Base-by-base conservation (phyloP, 1,140 invertebrate species). In the Ridgeia piscesae region DNA sequence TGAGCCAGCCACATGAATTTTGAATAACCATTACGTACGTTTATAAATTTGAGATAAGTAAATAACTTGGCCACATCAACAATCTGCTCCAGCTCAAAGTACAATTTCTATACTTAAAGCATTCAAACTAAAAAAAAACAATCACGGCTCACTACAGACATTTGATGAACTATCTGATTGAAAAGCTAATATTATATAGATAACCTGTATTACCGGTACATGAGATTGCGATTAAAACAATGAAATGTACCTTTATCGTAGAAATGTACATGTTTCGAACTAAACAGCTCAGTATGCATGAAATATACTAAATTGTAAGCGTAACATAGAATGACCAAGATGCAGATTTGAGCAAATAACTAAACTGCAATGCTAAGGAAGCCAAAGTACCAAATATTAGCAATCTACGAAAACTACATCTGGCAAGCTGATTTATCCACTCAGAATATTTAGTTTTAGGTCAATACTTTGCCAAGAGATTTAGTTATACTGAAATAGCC, bases 221-320 rank as follows among this genome's bases (percentile, higher is more conserved):
- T 42, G 42, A 42, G 42, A 6, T 42, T 11, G 42, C 4, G 42
- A 42, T 11, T 6, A 42, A 42, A 42, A 42, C 42, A 11, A 42
- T 42, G 4, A 42, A 11, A 42, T 42, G 42, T 42, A 42, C 42
- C 11, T 42, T 42, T 42, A 42, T 6, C 42, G 42, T 31, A 77
- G 11, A 77, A 17, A 77, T 77, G 14, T 77, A 77, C 58, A 77
- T 0, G 58, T 77, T 77, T 77, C 27, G 0, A 77, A 77, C 58
- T 77, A 77, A 77, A 77, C 58, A 77, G 58, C 58, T 77, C 58
- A 77, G 27, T 77, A 77, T 77, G 58, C 58, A 77, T 77, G 58
- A 21, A 21, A 17, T 21, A 77, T 77, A 77, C 58, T 77, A 77
- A 77, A 77, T 31, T 77, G 58, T 77, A 42, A 42, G 42, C 42